phyloP scores from a whole-genome alignment of 2,113 vertebrate species.

The Kryptolebias marmoratus region DNA sequence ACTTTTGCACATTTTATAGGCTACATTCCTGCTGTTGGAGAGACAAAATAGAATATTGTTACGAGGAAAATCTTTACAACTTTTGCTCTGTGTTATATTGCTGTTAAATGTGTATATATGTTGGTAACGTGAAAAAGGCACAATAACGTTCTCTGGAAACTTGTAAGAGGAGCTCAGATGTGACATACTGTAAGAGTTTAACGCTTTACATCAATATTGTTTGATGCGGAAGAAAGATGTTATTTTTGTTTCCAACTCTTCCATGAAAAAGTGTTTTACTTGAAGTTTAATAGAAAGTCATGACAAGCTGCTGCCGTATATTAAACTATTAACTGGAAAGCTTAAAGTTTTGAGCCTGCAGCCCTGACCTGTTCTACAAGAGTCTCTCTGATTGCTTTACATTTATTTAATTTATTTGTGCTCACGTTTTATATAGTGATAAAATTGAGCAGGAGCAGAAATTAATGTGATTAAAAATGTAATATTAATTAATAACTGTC shows the following conservation, averaged over 20 bases:
- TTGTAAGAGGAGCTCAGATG: constrained; percentile 33
- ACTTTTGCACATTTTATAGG: constrained; percentile 76
- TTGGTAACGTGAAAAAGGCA: constrained; percentile 31
- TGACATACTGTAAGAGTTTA: constrained; percentile 23
- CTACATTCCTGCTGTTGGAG: constrained; percentile 63
- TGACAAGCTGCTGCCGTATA: constrained; percentile 45
- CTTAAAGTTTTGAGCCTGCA: neutral
- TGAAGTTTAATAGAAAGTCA: constrained; percentile 42
- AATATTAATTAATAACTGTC: too few species aligned
- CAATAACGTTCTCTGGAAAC: constrained; percentile 46
- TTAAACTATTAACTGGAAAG: constrained; percentile 58
- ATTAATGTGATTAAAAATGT: too few species aligned
- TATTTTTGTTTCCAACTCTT: constrained; percentile 52
- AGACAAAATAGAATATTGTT: constrained; percentile 32
- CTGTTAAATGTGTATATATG: constrained; percentile 46
- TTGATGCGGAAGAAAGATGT: constrained; percentile 14
- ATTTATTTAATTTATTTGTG: neutral
- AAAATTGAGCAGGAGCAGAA: too few species aligned
- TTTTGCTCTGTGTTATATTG: constrained; percentile 58
- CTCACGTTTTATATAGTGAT: too few species aligned
- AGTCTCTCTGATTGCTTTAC: neutral
- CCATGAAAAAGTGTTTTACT: constrained; percentile 53
- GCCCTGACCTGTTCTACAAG: too few species aligned
- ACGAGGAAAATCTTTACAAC: constrained; percentile 37
- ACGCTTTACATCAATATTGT: constrained; percentile 43